These are phyloP conservation scores for Aphelinus certus DNA, from an alignment of 1,140 invertebrate genomes.

Conservation along the genomic window DNA sequence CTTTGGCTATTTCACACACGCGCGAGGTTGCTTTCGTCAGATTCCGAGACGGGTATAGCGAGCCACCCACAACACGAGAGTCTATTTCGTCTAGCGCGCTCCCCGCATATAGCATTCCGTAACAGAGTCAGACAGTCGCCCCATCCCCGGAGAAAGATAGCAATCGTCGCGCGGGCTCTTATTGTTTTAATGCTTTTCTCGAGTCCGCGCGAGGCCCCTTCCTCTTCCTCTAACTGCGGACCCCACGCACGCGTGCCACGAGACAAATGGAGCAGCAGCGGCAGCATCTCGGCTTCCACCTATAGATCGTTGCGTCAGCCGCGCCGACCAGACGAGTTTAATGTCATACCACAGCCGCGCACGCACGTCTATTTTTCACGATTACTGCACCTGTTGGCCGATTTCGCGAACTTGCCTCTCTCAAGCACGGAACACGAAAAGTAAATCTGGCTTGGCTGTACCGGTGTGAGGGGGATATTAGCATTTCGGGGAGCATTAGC, in stretches of 20 bases:
- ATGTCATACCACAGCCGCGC: not conserved
- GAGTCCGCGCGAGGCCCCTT: not conserved
- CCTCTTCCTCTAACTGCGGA: not conserved
- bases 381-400: conserved; percentile 1
- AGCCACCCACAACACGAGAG: too few species aligned
- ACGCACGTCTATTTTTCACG: conserved; percentile 23
- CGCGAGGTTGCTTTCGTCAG: too few species aligned
- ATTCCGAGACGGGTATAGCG: too few species aligned
- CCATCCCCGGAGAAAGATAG: not conserved
- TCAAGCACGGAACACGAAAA: not conserved
- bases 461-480: too few species aligned
- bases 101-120: too few species aligned
- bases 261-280: conserved; percentile 1
- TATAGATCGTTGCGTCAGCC: conserved; percentile 25
- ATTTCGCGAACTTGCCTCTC: not conserved
- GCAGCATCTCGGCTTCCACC: not conserved
- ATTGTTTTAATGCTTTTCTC: conserved; percentile 9
- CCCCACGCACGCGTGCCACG: not conserved
- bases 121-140: too few species aligned
- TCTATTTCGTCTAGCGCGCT: too few species aligned
- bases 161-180: not conserved
- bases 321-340: conserved; percentile 22
- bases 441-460: not conserved
- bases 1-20: too few species aligned
- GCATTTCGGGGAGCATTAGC: too few species aligned